phyloP scores from a whole-genome alignment of 2,113 vertebrate species.

The Heliornis fulica region DNA sequence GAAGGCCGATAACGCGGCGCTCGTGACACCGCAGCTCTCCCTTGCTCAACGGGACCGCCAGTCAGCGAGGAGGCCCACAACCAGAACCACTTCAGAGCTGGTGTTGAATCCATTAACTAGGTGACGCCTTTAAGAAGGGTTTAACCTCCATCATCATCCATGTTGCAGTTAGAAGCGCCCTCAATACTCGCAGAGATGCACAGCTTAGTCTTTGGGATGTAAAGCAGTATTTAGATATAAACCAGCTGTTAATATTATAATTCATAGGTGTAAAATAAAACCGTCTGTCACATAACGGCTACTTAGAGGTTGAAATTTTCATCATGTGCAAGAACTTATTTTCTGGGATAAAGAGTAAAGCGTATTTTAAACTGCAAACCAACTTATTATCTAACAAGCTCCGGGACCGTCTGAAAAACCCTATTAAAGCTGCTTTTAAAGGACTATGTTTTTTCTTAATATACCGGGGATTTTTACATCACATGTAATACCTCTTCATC shows the following conservation, averaged over 20 bases:
- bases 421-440: neutral
- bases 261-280: neutral
- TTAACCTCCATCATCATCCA: neutral
- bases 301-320: neutral
- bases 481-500: accelerated
- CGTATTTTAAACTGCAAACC: neutral
- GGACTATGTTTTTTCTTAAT: neutral
- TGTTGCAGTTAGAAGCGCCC: neutral
- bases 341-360: neutral
- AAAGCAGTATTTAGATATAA: neutral
- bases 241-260: neutral
- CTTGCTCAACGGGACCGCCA: neutral
- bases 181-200: neutral
- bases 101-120: neutral
- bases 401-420: neutral
- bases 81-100: accelerated
- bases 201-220: neutral
- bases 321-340: neutral
- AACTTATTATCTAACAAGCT: neutral
- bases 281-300: neutral
- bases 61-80: neutral
- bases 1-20: neutral
- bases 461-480: neutral
- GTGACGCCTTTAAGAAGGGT: neutral
- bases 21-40: neutral